Conservation (phyloP, 2,113 vertebrate species). For the Rutilus rutilus region DNA sequence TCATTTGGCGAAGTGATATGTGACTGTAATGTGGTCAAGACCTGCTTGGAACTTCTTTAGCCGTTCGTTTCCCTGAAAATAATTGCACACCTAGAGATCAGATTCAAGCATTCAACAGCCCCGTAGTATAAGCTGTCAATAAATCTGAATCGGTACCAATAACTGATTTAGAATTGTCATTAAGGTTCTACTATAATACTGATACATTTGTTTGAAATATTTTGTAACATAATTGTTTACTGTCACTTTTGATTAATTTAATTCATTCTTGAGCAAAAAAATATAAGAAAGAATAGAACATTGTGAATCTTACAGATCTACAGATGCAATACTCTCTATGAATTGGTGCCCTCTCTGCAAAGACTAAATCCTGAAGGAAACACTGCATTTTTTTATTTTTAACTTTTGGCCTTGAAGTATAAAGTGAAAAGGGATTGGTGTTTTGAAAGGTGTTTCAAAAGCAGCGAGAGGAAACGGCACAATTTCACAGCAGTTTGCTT, state of each 20-base stretch:
- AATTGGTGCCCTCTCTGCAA: neutral
- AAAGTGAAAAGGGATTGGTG: slow-evolving; percentile 4
- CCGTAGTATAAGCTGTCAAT: neutral
- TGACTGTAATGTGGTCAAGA: too few species aligned
- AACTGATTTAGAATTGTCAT: neutral
- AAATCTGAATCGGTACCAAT: neutral
- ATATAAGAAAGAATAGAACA: too few species aligned
- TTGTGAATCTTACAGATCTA: neutral
- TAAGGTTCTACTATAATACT: too few species aligned
- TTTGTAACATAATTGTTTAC: neutral
- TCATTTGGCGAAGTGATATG: too few species aligned
- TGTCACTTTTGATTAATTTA: neutral
- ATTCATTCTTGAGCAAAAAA: neutral
- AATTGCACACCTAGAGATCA: too few species aligned
- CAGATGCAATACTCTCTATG: neutral
- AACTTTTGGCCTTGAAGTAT: slow-evolving; percentile 45
- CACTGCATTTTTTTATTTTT: neutral
- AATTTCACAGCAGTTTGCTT: slow-evolving; percentile 58
- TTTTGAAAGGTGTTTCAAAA: slow-evolving; percentile 28
- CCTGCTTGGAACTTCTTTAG: too few species aligned
- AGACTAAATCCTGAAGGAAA: neutral
- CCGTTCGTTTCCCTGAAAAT: too few species aligned
- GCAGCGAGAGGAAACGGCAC: slow-evolving; percentile 46
- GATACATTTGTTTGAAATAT: too few species aligned
- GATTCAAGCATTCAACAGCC: too few species aligned